Evolutionary conservation across 2,797 vertebrate genomes (phyloP).

Genomic region (Poliocrania exsul): DNA sequence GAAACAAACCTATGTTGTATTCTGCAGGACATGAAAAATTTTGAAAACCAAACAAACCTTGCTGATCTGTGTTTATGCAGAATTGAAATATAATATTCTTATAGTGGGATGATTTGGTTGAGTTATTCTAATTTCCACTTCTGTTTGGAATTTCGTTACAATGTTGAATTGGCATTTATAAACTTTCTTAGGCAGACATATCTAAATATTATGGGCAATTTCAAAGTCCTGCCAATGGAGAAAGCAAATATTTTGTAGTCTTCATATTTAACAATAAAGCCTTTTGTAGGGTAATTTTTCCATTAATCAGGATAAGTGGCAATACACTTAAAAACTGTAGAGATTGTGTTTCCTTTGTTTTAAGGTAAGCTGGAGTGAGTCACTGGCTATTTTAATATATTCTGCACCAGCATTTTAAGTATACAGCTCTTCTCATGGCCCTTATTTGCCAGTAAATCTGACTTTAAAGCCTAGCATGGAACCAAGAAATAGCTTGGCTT

Average conservation of each 20-base stretch:
- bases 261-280: not conserved
- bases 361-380: constrained; percentile 33
- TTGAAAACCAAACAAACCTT: constrained; percentile 18
- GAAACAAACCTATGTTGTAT: constrained; percentile 25
- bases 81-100: constrained; percentile 42
- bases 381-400: constrained; percentile 3
- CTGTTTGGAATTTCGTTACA: constrained; percentile 56
- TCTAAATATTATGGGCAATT: constrained; percentile 46
- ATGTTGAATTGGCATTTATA: constrained; percentile 64
- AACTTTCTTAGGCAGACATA: constrained; percentile 18
- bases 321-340: not conserved
- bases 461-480: constrained; percentile 39
- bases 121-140: constrained; percentile 58
- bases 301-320: not conserved
- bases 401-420: constrained; percentile 47
- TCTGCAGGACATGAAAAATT: not conserved
- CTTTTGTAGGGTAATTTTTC: constrained; percentile 18
- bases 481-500: constrained; percentile 56
- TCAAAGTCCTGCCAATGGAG: constrained; percentile 1
- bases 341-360: constrained; percentile 3
- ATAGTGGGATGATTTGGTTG: constrained; percentile 29
- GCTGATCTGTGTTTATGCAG: constrained; percentile 54
- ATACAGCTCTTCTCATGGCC: not conserved
- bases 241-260: constrained; percentile 35
- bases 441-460: not conserved